Base-by-base conservation (phyloP, 2,888 invertebrate genomes). In the Mythimna impura region DNA sequence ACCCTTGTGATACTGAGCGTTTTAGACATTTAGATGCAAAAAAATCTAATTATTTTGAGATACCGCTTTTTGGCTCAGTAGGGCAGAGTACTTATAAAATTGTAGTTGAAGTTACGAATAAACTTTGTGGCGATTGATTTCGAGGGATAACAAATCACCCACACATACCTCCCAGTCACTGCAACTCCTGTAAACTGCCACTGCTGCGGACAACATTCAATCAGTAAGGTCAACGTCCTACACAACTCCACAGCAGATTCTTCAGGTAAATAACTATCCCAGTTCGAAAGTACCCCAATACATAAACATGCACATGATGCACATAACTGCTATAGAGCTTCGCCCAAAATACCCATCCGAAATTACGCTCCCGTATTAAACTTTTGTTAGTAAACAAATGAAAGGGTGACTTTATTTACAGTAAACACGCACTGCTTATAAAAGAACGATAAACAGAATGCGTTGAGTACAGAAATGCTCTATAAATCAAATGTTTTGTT, bases 331-430 rank as follows among this genome's bases (percentile, higher is more conserved):
- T 55, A 20, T n/a, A 9, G n/a, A 71, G n/a, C 36, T 66, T 30
- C 43, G 60, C 50, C 17, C 25, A 47, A 66, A 82, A 80, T 73
- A 76, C 34, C n/a, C 64, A 69, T 67, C 40, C 9, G 6, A 64
- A 58, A 70, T 78, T 50, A 71, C 52, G 52, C 22, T 60, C 25
- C 55, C 54, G 43, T 68, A 73, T 71, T 47, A 52, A 74, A 81
- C 65, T 74, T 75, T 55, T 74, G 71, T 77, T 70, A 70, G 74
- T 83, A 85, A 84, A 82, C 76, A 72, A 84, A 84, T 63, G 34
- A 63, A 76, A 67, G 76, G 81, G 76, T 30, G 62, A 68, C 70
- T 85, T 74, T 66, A 76, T 74, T 63, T 62, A 62, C 70, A 2
- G 36, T 70, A 57, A 68, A 70, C 84, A 84, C 75, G 84, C 77